Base-by-base conservation (phyloP, 2,113 vertebrate genomes). In the Melanostigma gelatinosum region DNA sequence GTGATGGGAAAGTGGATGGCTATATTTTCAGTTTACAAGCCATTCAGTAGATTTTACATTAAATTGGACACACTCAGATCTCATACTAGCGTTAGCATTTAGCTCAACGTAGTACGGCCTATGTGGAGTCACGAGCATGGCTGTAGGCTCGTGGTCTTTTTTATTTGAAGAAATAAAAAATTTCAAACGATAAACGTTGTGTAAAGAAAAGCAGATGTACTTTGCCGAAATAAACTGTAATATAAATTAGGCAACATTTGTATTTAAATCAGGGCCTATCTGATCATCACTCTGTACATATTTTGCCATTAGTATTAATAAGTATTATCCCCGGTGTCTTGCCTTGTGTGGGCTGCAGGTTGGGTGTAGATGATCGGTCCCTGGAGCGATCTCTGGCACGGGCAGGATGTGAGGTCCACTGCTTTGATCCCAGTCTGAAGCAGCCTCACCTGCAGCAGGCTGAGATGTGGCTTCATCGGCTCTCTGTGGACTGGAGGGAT, bases 401-500 rank as follows among this genome's bases (percentile, higher is more conserved):
- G 3, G 91, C 87, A 0, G 97, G 98, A 0, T 99, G 97, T 48
- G 97, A 99, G 80, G 97, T 98, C 24, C 97, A 98, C 89, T 96
- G 96, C 77, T 98, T 99, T 13, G 97, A 99, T 81, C 97, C 97
- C 29, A 96, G 96, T 64, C 93, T 97, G 82, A 95, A 92, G 65
- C 89, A 95, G n/a, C 93, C 96, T 12, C 97, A 99, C 61, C 15
- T 95, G 27, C 96, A 97, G 85, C 90, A 96, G 72, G 92, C 91
- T 0, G 88, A 86, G 34, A 94, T 96, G 93, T 98, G 98, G 97
- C 91, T 96, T 70, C 98, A 99, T 68, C 95, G 97, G 1, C 86
- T 99, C 34, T 97, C 97, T 1, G 85, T 99, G 0, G 96, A 98
- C 87, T 99, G 98, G 97, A 93, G 97, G 64, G 97, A 99, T 66